Base-by-base conservation (phyloP, 2,888 invertebrate genomes). In the Cremastobaeus sp. region DNA sequence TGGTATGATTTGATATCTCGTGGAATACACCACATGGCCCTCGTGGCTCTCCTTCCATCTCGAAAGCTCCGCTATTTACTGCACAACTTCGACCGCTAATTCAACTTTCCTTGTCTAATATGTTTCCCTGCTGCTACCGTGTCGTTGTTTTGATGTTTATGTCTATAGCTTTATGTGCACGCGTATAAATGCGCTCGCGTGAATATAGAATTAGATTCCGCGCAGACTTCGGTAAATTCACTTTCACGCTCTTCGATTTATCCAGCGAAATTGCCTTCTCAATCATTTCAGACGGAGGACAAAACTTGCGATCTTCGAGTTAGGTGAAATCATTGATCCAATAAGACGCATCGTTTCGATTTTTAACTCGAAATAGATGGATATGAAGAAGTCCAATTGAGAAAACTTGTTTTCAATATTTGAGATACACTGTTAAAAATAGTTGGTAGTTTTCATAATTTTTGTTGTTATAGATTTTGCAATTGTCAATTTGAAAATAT, bases 1-100 rank as follows among this genome's bases (percentile, higher is more conserved):
- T 81, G 78, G 83, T 83, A 86, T 84, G 85, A 87, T 87, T 86
- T 85, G 86, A 86, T 87, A 87, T 87, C 87, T 86, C 83, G 83
- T 82, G 83, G 85, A 86, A 86, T 78, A 86, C 78, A 76, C 86
- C 87, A 87, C 86, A 87, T 87, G 87, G 87, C 86, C 85, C 81
- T 54, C 60, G 68, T 73, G 77, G 72, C 74, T 76, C 71, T 79
- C 79, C 78, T 66, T 57, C 62, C 59, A 60, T 52, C 37, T 64
- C 50, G 28, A 60, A 59, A 47, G 35, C 66, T 50, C 32, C 30
- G 32, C 62, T 72, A 75, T 75, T 75, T 75, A 68, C 68, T 62
- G 59, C 54, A 39, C 34, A 41, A 55, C 43, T 55, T 28, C 57
- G 20, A 39, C 73, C 60, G 68, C 62, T 57, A 57, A 71, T 71